Conservation (phyloP, 2,888 invertebrate genomes). For the Quadroppia sp. region DNA sequence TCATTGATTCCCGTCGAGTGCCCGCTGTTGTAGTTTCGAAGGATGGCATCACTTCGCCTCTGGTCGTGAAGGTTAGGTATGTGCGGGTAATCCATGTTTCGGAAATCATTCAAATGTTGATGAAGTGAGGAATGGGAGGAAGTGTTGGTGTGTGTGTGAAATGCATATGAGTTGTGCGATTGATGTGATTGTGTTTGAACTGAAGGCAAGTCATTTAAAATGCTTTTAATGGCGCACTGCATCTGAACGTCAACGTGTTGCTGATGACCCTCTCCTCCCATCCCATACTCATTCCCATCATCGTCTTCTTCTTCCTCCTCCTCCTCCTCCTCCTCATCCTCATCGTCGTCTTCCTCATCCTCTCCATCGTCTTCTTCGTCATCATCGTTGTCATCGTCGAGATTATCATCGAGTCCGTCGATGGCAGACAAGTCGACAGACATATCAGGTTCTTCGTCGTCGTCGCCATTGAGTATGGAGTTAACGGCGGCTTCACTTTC, state of each 20-base stretch:
- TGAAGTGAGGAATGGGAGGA: slow-evolving; percentile 21
- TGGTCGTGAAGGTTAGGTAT: slow-evolving; percentile 31
- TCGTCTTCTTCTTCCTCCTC: slow-evolving; percentile 54
- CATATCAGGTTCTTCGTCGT: slow-evolving; percentile 32
- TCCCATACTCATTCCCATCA: neutral
- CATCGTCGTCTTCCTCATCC: slow-evolving; percentile 40
- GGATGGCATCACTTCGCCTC: slow-evolving; percentile 2
- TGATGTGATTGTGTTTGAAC: slow-evolving; percentile 13
- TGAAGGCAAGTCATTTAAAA: slow-evolving; percentile 59
- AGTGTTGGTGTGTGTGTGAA: neutral
- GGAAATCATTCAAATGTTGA: slow-evolving; percentile 23
- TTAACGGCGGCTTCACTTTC: slow-evolving; percentile 40
- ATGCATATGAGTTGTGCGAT: slow-evolving; percentile 32
- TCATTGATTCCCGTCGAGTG: slow-evolving; percentile 51
- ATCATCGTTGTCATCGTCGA: slow-evolving; percentile 43
- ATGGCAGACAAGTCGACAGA: slow-evolving; percentile 42
- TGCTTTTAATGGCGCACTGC: slow-evolving; percentile 73
- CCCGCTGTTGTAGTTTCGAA: neutral
- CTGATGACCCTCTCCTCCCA: neutral
- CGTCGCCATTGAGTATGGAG: slow-evolving; percentile 36
- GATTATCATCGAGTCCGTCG: slow-evolving; percentile 43
- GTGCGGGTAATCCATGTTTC: slow-evolving; percentile 32
- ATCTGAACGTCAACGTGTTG: slow-evolving; percentile 66
- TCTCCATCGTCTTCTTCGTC: slow-evolving; percentile 44
- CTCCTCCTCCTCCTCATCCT: slow-evolving; percentile 52